These are phyloP conservation scores for Drosophila chauvacae DNA, from an alignment of 1,140 invertebrate species.

Conservation along the genomic window DNA sequence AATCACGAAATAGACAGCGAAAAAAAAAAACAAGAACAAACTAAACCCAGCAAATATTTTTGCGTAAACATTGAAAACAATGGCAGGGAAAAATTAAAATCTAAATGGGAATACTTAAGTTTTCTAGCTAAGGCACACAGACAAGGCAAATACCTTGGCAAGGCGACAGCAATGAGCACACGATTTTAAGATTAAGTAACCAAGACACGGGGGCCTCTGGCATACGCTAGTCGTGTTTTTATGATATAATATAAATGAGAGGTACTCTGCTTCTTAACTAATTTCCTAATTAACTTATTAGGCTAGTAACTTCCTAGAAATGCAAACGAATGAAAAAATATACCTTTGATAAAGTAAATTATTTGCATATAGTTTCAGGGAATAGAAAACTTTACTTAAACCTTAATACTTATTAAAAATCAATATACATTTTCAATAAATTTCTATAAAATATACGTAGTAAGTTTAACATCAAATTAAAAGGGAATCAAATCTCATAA, in stretches of 20 bases:
- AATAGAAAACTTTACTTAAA: not conserved
- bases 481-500: not conserved
- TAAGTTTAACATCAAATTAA: not conserved
- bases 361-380: not conserved
- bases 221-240: not conserved
- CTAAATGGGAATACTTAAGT: constrained; percentile 78
- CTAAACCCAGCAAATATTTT: constrained; percentile 58
- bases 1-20: constrained; percentile 26
- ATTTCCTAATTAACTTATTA: not conserved
- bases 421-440: no score
- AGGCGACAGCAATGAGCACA: constrained; percentile 74
- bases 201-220: constrained; percentile 42
- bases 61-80: constrained; percentile 77
- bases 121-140: constrained; percentile 52
- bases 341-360: no score
- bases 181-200: constrained; percentile 74
- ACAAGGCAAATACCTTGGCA: constrained; percentile 76
- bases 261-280: not conserved
- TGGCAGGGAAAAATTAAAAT: constrained; percentile 67
- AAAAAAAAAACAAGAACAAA: constrained; percentile 27
- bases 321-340: not conserved
- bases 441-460: no score
- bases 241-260: not conserved
- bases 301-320: not conserved
- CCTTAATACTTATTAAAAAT: no score